phyloP scores from a whole-genome alignment of 2,797 vertebrate species.

The Syncerus caffer region DNA sequence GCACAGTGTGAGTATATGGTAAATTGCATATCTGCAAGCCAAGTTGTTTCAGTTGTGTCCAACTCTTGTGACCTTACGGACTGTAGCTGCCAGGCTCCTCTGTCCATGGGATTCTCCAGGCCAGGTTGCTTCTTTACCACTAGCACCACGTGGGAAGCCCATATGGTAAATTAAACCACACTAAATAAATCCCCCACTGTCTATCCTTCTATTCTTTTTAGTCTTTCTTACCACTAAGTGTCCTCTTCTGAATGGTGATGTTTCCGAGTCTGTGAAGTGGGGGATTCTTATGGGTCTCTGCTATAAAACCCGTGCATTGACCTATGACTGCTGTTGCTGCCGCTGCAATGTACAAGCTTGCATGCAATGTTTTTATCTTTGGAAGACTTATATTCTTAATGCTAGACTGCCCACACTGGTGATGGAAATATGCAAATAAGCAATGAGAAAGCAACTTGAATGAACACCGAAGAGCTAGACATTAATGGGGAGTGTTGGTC shows the following conservation, averaged over 20 bases:
- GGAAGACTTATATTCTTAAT: not conserved
- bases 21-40: not conserved
- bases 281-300: not conserved
- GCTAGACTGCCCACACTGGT: not conserved
- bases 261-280: not conserved
- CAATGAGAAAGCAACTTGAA: not conserved
- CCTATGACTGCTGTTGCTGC: not conserved
- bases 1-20: not conserved
- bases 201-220: not conserved
- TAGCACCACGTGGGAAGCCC: not conserved
- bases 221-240: not conserved
- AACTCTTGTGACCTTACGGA: not conserved
- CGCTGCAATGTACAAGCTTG: not conserved
- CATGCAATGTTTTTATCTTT: not conserved
- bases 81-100: not conserved
- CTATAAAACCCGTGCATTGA: not conserved
- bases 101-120: not conserved
- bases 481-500: not conserved
- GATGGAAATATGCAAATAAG: not conserved
- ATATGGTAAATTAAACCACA: not conserved
- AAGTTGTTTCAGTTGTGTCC: not conserved
- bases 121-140: not conserved
- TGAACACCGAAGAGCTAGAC: not conserved
- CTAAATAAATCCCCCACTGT: not conserved
- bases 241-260: not conserved